Conservation (phyloP, 2,888 invertebrate genomes). For the Linyphia triangularis region DNA sequence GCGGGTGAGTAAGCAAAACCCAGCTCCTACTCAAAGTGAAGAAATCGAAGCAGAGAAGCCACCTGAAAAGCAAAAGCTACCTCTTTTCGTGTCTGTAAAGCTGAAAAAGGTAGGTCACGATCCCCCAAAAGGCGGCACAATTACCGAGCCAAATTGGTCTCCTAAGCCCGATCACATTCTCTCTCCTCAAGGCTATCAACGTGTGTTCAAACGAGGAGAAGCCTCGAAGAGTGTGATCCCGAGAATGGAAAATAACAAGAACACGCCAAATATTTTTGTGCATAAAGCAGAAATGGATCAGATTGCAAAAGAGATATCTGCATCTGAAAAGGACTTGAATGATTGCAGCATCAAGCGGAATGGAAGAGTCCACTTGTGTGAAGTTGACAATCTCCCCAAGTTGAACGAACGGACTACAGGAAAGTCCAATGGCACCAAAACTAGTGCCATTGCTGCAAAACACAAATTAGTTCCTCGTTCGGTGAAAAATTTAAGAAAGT, state of each 20-base stretch:
- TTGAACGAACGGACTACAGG: slow-evolving; percentile 62
- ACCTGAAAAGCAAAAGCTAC: too few relatives aligned
- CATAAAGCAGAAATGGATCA: neutral
- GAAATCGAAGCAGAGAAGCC: neutral
- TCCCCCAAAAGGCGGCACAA: slow-evolving; percentile 9
- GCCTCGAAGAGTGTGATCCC: too few relatives aligned
- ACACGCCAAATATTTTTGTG: neutral
- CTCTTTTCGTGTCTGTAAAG: neutral
- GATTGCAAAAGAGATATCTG: neutral
- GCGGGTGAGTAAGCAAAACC: slow-evolving; percentile 24
- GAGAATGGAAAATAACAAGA: too few relatives aligned
- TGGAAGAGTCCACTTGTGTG: slow-evolving; percentile 62
- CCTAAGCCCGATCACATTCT: neutral
- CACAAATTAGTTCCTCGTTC: slow-evolving; percentile 27
- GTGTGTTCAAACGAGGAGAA: neutral
- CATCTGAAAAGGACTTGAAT: neutral
- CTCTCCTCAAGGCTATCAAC: neutral
- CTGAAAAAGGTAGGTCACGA: slow-evolving; percentile 45
- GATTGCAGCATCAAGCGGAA: slow-evolving; percentile 45
- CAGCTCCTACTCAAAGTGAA: neutral
- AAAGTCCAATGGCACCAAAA: neutral
- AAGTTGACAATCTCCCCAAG: slow-evolving; percentile 66
- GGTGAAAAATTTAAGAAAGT: slow-evolving; percentile 48
- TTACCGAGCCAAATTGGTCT: too few relatives aligned
- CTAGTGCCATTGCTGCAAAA: slow-evolving; percentile 13